Percentiles rank a stretch among this genome's conserved stretches.
Conservation (phyloP, 1,140 invertebrate genomes). For the Antheraea mylitta region DNA sequence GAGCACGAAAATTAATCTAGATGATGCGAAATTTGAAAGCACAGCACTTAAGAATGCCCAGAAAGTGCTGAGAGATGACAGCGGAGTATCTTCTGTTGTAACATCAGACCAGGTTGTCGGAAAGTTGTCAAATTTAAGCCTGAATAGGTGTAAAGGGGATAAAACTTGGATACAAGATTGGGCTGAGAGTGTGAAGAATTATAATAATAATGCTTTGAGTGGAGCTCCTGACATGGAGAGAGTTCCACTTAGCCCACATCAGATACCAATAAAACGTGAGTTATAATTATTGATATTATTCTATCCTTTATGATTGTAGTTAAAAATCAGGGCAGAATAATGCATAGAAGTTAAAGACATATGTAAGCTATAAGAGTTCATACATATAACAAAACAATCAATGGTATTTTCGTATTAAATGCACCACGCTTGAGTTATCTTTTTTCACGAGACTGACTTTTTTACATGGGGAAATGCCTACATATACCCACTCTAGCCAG, state of each 20-base stretch:
- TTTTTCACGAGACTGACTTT: no score
- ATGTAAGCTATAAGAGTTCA: no score
- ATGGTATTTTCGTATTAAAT: no score
- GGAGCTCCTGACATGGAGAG: conserved; percentile 42
- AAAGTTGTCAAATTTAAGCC: conserved; percentile 67
- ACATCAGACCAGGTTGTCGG: conserved; percentile 67
- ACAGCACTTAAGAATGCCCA: conserved; percentile 63
- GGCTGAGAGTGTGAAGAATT: conserved; percentile 76
- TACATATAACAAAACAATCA: no score
- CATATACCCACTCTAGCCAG: no score
- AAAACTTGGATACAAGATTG: conserved; percentile 78
- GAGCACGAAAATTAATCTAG: conserved; percentile 46
- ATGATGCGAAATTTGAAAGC: conserved; percentile 62
- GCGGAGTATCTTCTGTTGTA: conserved; percentile 36
- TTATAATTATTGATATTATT: conserved; percentile 18
- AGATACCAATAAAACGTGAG: conserved; percentile 57
- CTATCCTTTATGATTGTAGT: no score
- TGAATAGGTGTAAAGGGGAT: conserved; percentile 75
- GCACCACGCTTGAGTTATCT: no score
- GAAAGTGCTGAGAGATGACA: conserved; percentile 53
- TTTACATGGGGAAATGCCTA: no score
- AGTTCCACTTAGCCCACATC: conserved; percentile 59
- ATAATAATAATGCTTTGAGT: conserved; percentile 61
- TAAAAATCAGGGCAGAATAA: no score
- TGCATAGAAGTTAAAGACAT: no score